These are phyloP conservation scores for Henricia sp. DNA, from an alignment of 53 echinoderm and acorn worm genomes.

Conservation along the genomic window DNA sequence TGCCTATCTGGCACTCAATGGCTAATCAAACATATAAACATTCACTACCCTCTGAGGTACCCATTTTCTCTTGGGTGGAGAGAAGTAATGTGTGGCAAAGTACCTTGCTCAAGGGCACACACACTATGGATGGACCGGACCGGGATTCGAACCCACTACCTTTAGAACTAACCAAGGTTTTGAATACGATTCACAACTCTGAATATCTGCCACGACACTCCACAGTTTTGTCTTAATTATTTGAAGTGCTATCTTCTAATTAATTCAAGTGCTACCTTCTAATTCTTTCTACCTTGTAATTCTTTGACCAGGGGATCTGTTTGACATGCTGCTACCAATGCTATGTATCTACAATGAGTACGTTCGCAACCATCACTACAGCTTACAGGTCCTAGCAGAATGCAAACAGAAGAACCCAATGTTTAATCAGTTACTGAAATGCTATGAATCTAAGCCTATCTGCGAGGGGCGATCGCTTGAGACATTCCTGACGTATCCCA, in stretches of 20 bases:
- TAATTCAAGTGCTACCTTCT: constrained; percentile 13
- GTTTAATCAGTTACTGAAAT: constrained; percentile 86
- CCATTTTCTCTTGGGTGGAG: too few species aligned
- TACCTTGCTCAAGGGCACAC: too few species aligned
- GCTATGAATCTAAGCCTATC: constrained; percentile 94
- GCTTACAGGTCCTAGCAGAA: constrained; percentile 96
- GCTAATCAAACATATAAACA: too few species aligned
- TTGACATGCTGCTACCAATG: constrained; percentile 99
- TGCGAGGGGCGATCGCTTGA: constrained; percentile 94
- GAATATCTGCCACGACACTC: too few species aligned
- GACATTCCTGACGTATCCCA: constrained; percentile 97
- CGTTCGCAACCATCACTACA: constrained; percentile 97
- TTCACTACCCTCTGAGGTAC: too few species aligned
- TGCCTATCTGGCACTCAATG: too few species aligned
- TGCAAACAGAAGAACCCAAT: constrained; percentile 90
- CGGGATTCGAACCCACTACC: too few species aligned
- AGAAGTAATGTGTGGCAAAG: too few species aligned
- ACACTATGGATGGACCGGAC: too few species aligned
- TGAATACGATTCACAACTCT: not conserved
- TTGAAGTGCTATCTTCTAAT: too few species aligned
- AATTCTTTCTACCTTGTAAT: not conserved
- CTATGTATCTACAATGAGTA: constrained; percentile 99
- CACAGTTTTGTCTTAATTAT: not conserved
- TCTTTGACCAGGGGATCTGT: constrained; percentile 80
- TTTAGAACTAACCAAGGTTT: too few species aligned